Evolutionary conservation across 2,113 vertebrate species (phyloP), one percentile per base, ranked within the genome.

Genomic region (Pituophis catenifer): DNA sequence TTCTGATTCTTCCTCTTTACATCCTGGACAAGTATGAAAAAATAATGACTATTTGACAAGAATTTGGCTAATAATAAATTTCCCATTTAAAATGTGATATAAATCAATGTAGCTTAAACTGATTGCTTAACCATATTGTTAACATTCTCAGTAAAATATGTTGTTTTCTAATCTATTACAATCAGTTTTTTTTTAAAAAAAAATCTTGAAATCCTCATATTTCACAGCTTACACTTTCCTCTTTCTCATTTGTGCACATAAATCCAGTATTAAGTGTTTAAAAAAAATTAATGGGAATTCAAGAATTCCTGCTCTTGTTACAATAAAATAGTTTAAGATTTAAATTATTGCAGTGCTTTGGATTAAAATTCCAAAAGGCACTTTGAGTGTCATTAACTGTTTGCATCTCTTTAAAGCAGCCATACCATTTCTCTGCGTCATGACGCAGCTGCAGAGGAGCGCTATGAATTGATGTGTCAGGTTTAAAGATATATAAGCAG

Each of bases 151-250:
- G 33, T 81, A 38, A 81, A 81, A 33, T 38, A 81, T 21, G 57
- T 53, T 38, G 7, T 75, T 92, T 95, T 75, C 86, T 33, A 86
- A 48, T 26, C 26, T 93, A 86, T 29, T 62, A 70, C 21, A 93
- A 6, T 89, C 33, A 90, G 89, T 92, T 1, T 2, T 90, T 92
- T 75, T 29, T 0, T 86, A 1, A 2, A 13, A 29, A 8, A 19
- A 81, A 9, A 38, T 65, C 89, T 91, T 70, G 58, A 24, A 44
- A 0, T 3, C 9, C 50, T 91, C 81, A 3, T 50, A 57, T 55
- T 89, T 93, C 3, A 57, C 90, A 48, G 33, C 65, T 38, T 38
- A 81, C 7, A 38, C 33, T 38, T 38, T 81, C 15, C 15, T 33
- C 33, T 81, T 81, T 81, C 2, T 81, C 33, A 9, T 81, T 21